Conservation (phyloP, 2,113 vertebrate genomes). For the Otis tarda region DNA sequence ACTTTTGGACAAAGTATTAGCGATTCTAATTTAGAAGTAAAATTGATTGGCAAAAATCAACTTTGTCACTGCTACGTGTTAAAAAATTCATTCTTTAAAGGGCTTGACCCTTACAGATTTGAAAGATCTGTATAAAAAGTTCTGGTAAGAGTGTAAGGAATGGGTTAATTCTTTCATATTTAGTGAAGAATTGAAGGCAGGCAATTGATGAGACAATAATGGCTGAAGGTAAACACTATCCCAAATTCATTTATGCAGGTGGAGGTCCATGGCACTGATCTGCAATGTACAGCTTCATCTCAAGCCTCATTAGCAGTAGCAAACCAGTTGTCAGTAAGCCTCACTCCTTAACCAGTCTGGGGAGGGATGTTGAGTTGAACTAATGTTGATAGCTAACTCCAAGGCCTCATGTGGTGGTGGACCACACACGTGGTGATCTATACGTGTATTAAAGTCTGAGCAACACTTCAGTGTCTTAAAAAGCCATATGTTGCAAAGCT, state of each 20-base stretch:
- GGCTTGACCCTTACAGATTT: not conserved
- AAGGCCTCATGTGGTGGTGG: not conserved
- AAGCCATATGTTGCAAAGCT: not conserved
- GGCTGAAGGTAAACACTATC: not conserved
- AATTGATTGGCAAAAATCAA: not conserved
- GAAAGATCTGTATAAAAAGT: not conserved
- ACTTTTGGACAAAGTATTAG: not conserved
- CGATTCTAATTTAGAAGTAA: not conserved
- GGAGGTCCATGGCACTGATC: not conserved
- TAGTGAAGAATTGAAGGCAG: not conserved
- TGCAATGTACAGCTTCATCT: not conserved
- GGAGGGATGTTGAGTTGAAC: not conserved
- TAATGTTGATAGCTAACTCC: not conserved
- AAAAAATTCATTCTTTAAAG: not conserved
- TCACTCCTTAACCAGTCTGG: not conserved
- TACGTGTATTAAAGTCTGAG: not conserved
- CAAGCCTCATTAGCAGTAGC: not conserved
- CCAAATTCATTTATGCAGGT: not conserved
- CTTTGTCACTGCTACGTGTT: not conserved
- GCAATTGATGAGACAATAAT: not conserved
- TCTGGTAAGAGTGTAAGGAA: not conserved
- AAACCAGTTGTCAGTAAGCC: not conserved
- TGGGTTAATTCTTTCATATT: not conserved
- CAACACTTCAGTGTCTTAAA: not conserved
- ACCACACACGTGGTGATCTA: not conserved